Percentiles rank a stretch among this genome's conserved stretches.
Evolutionary conservation across 1,140 invertebrate genomes (phyloP).

Genomic region (Bombus superbus): DNA sequence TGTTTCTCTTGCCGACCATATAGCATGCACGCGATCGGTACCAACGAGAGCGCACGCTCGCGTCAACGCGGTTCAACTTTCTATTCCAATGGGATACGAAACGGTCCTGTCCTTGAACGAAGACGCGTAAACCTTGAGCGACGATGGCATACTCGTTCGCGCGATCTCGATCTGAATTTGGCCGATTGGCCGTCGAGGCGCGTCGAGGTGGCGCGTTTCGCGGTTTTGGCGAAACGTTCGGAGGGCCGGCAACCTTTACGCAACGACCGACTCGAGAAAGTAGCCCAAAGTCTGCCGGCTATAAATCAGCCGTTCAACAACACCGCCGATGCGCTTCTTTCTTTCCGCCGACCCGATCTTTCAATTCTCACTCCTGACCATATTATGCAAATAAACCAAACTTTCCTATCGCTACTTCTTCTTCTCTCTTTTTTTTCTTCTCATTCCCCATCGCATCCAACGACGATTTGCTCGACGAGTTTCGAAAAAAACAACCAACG

Average conservation of each 20-base stretch:
- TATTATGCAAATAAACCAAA: not conserved
- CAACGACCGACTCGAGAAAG: slow-evolving; percentile 57
- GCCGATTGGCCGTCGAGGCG: too few species aligned
- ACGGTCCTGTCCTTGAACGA: not conserved
- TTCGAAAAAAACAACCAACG: too few species aligned
- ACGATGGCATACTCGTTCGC: not conserved
- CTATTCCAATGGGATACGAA: not conserved
- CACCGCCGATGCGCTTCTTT: not conserved
- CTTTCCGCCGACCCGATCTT: not conserved
- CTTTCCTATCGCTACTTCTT: not conserved
- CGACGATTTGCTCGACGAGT: not conserved
- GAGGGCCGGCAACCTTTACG: slow-evolving; percentile 54
- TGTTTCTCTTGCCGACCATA: not conserved
- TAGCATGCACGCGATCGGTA: not conserved
- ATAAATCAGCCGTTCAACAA: slow-evolving; percentile 45
- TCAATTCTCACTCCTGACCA: not conserved
- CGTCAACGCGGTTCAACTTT: slow-evolving; percentile 10
- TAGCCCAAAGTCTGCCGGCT: slow-evolving; percentile 44
- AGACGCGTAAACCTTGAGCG: too few species aligned
- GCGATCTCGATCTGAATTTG: not conserved
- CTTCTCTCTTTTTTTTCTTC: not conserved
- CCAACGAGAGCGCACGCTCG: not conserved
- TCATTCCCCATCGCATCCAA: not conserved
- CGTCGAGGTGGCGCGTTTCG: not conserved
- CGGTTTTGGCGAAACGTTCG: slow-evolving; percentile 33